These are phyloP conservation scores for Spermophilus dauricus DNA, from an alignment of 2,113 vertebrate genomes.

Conservation along the genomic window DNA sequence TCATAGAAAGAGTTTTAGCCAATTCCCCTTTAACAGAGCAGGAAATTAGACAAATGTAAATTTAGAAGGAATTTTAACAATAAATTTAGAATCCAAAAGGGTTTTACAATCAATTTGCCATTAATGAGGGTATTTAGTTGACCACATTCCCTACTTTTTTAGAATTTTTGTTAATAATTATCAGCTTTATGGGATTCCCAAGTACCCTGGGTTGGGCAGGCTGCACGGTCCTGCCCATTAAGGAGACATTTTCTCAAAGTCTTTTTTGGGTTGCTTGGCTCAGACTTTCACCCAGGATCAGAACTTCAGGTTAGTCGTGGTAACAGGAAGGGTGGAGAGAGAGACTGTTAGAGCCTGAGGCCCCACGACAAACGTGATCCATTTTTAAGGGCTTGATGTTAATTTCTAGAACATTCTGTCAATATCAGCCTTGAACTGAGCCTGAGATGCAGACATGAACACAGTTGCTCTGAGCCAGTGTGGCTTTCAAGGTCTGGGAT, in stretches of 20 bases:
- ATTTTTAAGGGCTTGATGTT: background rate
- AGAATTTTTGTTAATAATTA: slow-evolving; percentile 12
- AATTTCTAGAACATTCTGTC: background rate
- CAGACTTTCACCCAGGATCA: background rate
- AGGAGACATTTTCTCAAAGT: background rate
- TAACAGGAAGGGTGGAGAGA: background rate
- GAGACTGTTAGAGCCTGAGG: background rate
- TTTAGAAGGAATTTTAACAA: slow-evolving; percentile 29
- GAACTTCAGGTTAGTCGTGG: background rate
- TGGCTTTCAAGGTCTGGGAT: background rate
- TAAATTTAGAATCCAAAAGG: background rate
- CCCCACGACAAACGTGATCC: background rate
- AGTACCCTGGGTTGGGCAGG: background rate
- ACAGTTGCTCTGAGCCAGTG: background rate
- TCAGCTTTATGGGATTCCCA: background rate
- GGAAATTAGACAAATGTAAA: background rate
- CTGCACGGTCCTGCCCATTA: background rate
- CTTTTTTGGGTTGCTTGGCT: background rate
- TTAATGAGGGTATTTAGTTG: background rate
- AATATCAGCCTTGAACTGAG: background rate
- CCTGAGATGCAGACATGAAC: background rate
- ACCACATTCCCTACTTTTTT: slow-evolving; percentile 12
- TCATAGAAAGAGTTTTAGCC: background rate
- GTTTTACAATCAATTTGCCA: background rate
- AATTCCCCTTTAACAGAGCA: background rate